phyloP scores from a whole-genome alignment of 2,888 invertebrate genomes.

The Polia nebulosa region DNA sequence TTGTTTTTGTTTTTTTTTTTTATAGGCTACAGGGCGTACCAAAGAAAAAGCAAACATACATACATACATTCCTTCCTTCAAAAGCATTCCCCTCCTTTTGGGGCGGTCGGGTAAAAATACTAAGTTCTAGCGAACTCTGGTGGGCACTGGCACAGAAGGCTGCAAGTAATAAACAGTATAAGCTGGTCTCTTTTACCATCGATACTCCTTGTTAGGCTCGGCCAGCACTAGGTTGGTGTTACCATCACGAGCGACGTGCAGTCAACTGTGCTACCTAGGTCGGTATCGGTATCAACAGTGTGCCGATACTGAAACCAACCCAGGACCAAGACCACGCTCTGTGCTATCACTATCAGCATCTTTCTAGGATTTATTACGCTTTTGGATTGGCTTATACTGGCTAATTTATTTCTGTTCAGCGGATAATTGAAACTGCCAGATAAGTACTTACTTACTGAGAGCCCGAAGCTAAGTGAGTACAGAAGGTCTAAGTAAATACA shows the following conservation, averaged over 20 bases:
- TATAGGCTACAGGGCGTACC: no score
- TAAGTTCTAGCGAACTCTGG: conserved; percentile 2
- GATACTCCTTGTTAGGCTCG: not conserved
- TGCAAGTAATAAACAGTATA: no score
- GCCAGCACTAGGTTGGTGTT: not conserved
- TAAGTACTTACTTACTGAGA: not conserved
- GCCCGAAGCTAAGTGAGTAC: no score
- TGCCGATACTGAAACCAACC: not conserved
- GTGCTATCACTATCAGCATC: not conserved
- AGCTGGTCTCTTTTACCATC: not conserved
- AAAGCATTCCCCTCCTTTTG: no score
- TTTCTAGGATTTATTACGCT: not conserved
- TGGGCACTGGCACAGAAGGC: no score
- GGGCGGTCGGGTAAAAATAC: no score
- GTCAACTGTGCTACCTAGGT: not conserved
- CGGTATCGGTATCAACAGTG: no score
- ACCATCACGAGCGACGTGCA: not conserved
- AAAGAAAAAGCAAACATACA: no score
- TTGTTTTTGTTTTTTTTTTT: no score
- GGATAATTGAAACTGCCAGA: conserved; percentile 8
- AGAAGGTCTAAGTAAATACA: not conserved
- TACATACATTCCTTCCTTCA: no score
- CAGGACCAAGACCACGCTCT: no score
- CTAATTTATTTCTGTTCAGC: conserved; percentile 16
- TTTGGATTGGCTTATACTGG: conserved; percentile 5